Base-by-base conservation (phyloP, 2,888 invertebrate species). In the Scrobipalpa atriplicella region DNA sequence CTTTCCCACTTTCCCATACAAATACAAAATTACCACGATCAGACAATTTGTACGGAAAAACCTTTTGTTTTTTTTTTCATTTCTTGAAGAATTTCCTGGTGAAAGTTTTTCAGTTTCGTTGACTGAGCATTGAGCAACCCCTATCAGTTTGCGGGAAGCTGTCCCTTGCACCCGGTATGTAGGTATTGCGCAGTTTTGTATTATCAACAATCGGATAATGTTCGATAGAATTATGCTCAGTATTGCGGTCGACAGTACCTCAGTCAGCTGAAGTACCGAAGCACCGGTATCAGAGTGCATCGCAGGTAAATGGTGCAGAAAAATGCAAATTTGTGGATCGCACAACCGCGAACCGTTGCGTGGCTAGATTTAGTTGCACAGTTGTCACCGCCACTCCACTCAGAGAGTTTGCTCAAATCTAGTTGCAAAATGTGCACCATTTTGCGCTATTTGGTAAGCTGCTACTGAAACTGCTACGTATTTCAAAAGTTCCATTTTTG, bases 251-350 rank as follows among this genome's bases (percentile, higher is more conserved):
- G 52, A 19, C 19, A 11, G 13, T 56, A 56, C 21, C 21, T 21
- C 54, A 21, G 52, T 18, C 11, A 21, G 21, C 21, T 21, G 19
- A 0, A 56, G 58, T 36, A 36, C 2, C 7, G 16, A n/a, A 36
- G 38, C 29, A 58, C 38, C 38, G 18, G n/a, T 16, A 58, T 58
- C 58, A 36, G 43, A 69, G 67, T 67, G 66, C 69, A 68, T 73
- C 68, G 71, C 69, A 70, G 74, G 76, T 74, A 78, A 86, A 85
- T 84, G 83, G 83, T 75, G 78, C 80, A 81, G 84, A 85, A 87
- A 86, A 86, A 86, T 87, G 84, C 82, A 87, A 87, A 87, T 86
- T 84, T 83, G 81, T 82, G 72, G 72, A 78, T 75, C 78, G 75
- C 74, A 74, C 78, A 47, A 72, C 73, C 78, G 72, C 78, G 76